These are phyloP conservation scores for Eremobia ochroleuca DNA, from an alignment of 2,888 invertebrate species.

Conservation along the genomic window DNA sequence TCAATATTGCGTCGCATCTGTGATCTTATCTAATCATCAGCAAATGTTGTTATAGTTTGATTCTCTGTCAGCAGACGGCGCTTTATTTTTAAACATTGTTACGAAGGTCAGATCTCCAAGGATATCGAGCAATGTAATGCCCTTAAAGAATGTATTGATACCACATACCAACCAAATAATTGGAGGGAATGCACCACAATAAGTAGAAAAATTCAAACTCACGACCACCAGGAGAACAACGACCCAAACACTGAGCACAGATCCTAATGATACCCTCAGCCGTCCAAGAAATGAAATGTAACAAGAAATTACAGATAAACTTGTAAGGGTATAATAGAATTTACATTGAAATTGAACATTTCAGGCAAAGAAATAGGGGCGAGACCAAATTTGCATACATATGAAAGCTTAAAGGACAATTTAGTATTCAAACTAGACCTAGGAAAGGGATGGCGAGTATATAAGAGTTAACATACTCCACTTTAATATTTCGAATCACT, in stretches of 20 bases:
- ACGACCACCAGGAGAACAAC: constrained; percentile 38
- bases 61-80: too few species aligned
- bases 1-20: too few species aligned
- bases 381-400: constrained; percentile 52
- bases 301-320: constrained; percentile 25
- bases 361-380: constrained; percentile 34
- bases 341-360: constrained; percentile 48
- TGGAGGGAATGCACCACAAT: constrained; percentile 12
- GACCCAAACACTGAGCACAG: constrained; percentile 29
- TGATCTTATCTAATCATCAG: too few species aligned
- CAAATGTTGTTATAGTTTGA: too few species aligned
- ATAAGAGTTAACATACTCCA: constrained; percentile 17
- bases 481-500: constrained; percentile 12
- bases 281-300: constrained; percentile 16
- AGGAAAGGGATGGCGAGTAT: constrained; percentile 6
- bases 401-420: constrained; percentile 52
- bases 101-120: too few species aligned
- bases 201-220: constrained; percentile 27
- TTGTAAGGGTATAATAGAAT: constrained; percentile 28
- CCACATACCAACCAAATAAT: constrained; percentile 20
- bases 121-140: too few species aligned
- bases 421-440: constrained; percentile 41
- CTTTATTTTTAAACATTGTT: too few species aligned
- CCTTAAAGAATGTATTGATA: constrained; percentile 11
- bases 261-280: constrained; percentile 29